Evolutionary conservation across 2,797 vertebrate species (phyloP).

Genomic region (Pampus argenteus): DNA sequence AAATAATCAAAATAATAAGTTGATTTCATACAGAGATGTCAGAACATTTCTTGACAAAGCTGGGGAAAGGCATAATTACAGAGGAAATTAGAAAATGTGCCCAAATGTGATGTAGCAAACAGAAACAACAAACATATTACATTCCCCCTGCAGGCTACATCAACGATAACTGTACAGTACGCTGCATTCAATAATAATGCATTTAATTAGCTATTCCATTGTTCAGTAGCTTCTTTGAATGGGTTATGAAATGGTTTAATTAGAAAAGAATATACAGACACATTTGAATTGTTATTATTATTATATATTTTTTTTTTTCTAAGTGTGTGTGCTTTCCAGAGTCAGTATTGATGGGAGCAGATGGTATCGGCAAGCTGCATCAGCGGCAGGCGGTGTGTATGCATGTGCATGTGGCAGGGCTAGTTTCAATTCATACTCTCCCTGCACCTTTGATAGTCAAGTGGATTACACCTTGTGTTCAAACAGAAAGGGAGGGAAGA

Average conservation of each 20-base stretch:
- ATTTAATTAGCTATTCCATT: slow-evolving; percentile 70
- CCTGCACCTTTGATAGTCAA: slow-evolving; percentile 98
- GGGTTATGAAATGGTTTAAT: slow-evolving; percentile 63
- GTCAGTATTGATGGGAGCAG: slow-evolving; percentile 82
- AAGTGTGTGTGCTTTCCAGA: slow-evolving; percentile 37
- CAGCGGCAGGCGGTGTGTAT: slow-evolving; percentile 72
- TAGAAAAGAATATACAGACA: slow-evolving; percentile 54
- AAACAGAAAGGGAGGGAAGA: slow-evolving; percentile 84
- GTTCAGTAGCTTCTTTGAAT: slow-evolving; percentile 63
- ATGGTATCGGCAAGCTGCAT: slow-evolving; percentile 81
- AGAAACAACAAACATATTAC: slow-evolving; percentile 70
- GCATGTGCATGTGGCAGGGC: slow-evolving; percentile 37
- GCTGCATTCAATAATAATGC: slow-evolving; percentile 65
- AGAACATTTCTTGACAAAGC: slow-evolving; percentile 52
- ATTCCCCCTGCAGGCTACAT: slow-evolving; percentile 62
- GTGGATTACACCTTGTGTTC: slow-evolving; percentile 97
- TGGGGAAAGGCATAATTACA: slow-evolving; percentile 67
- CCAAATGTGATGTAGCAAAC: slow-evolving; percentile 63
- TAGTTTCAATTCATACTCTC: slow-evolving; percentile 96
- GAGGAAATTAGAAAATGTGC: slow-evolving; percentile 69
- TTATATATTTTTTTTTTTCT: slow-evolving; percentile 2
- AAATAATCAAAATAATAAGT: slow-evolving; percentile 74
- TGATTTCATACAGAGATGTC: slow-evolving; percentile 67
- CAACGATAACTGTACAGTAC: slow-evolving; percentile 50
- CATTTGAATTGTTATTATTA: slow-evolving; percentile 26